phyloP scores from a whole-genome alignment of 2,113 vertebrate species.

The Ahaetulla prasina region DNA sequence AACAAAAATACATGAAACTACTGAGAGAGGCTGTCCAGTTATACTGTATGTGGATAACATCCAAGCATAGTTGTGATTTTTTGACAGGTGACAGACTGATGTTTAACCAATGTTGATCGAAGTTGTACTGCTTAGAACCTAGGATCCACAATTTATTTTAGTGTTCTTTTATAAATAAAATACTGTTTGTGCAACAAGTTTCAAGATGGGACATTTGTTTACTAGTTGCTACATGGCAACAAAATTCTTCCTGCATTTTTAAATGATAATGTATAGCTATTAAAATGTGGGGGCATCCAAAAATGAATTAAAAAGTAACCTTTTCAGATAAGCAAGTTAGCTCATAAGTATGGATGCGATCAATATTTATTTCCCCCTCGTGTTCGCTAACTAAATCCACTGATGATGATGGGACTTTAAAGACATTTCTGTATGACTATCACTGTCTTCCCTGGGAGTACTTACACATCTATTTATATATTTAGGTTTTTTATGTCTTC shows the following conservation, averaged over 20 bases:
- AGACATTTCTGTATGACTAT: background rate
- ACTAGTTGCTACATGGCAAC: background rate
- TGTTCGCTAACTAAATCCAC: conserved; percentile 20
- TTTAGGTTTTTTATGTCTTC: conserved; percentile 40
- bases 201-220: background rate
- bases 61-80: background rate
- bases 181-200: background rate
- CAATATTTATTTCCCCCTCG: conserved; percentile 15
- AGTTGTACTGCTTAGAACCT: background rate
- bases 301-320: background rate
- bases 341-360: background rate
- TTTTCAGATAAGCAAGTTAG: background rate
- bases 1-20: background rate
- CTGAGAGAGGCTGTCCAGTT: background rate
- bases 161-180: background rate
- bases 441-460: conserved; percentile 22
- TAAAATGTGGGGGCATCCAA: background rate
- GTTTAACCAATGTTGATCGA: background rate
- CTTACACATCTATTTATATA: conserved; percentile 21
- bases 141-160: background rate
- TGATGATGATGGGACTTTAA: background rate
- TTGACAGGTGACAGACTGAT: background rate
- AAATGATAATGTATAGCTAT: background rate
- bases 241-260: background rate
- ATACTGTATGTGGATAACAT: background rate